Conservation (phyloP, 2,113 vertebrate genomes). For the Colaptes auratus region DNA sequence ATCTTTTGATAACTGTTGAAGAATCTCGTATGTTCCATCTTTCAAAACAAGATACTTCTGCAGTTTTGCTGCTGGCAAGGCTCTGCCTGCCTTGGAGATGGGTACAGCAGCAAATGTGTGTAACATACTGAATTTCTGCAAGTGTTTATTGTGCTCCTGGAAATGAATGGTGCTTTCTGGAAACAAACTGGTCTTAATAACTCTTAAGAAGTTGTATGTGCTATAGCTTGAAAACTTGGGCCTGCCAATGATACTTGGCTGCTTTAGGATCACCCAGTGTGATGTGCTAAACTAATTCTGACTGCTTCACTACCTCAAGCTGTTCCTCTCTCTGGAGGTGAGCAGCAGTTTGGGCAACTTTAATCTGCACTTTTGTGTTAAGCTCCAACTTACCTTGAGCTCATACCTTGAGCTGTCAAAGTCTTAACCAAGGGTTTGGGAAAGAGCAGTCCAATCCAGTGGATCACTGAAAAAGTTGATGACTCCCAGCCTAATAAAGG, state of each 20-base stretch:
- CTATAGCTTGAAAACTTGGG: not conserved
- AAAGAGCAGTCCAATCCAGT: not conserved
- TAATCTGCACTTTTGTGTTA: not conserved
- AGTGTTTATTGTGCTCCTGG: not conserved
- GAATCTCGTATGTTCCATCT: not conserved
- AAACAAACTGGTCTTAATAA: not conserved
- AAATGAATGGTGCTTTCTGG: not conserved
- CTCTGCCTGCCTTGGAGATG: not conserved
- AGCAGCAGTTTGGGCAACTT: not conserved
- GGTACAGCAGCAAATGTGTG: not conserved
- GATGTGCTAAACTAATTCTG: not conserved
- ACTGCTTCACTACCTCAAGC: not conserved
- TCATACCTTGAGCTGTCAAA: accelerated
- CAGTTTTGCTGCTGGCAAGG: not conserved
- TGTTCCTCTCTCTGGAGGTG: not conserved
- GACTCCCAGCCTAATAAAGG: not conserved
- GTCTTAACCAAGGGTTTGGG: not conserved
- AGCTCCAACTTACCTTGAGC: not conserved
- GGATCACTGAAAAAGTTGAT: not conserved
- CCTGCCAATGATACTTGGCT: not conserved
- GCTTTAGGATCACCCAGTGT: not conserved
- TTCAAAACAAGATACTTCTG: not conserved
- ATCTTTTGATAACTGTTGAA: slow-evolving; percentile 3
- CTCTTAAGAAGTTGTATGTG: not conserved
- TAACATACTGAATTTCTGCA: not conserved